Conservation (phyloP, 53 echinoderm and acorn worm species). For the Actinopyga echinites region DNA sequence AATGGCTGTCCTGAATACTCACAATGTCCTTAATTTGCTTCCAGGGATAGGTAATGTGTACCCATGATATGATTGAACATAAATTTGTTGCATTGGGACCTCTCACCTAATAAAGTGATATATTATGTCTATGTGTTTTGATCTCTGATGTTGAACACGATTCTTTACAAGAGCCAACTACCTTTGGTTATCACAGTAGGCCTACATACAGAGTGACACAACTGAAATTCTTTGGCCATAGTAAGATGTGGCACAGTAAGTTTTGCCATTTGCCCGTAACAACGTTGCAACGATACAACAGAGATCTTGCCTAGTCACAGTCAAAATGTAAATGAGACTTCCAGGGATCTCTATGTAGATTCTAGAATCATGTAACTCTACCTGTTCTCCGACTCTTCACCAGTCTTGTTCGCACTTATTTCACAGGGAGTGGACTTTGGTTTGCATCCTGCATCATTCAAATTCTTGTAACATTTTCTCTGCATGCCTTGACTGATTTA, state of each 20-base stretch:
- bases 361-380: background rate
- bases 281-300: conserved; percentile 17
- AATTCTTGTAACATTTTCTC: background rate
- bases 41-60: too few species aligned
- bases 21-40: too few species aligned
- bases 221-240: conserved; percentile 26
- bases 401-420: background rate
- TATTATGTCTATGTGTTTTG: conserved; percentile 47
- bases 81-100: background rate
- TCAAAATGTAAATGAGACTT: conserved; percentile 46
- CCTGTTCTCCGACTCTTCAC: conserved; percentile 9
- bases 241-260: background rate
- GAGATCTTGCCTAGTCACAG: conserved; percentile 41
- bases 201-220: conserved; percentile 9
- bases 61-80: background rate
- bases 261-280: background rate
- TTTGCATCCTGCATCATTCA: background rate
- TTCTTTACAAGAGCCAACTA: conserved; percentile 50
- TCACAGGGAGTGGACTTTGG: background rate
- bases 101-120: conserved; percentile 40
- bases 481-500: conserved; percentile 4
- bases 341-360: conserved; percentile 34
- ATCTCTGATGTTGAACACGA: conserved; percentile 41
- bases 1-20: too few species aligned
- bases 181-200: conserved; percentile 55